Conservation (phyloP, 2,797 vertebrate genomes). For the Alcedo quadribrachys region DNA sequence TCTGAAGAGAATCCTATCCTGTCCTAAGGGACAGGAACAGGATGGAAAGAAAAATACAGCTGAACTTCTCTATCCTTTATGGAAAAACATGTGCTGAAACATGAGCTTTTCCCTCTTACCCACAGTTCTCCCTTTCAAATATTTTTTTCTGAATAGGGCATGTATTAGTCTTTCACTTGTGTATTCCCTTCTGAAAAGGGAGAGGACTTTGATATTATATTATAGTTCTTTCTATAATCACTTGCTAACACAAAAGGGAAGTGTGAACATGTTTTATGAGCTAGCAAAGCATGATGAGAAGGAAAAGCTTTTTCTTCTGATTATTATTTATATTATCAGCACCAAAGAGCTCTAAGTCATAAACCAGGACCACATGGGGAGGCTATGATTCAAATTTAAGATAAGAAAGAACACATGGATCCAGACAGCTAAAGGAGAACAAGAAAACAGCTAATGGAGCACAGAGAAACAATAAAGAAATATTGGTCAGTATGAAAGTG, state of each 20-base stretch:
- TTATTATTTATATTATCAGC: constrained; percentile 42
- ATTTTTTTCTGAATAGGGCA: background rate
- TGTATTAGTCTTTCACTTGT: background rate
- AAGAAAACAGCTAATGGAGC: constrained; percentile 9
- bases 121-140: background rate
- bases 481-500: constrained; percentile 23
- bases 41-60: background rate
- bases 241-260: constrained; percentile 39
- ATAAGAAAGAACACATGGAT: background rate
- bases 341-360: constrained; percentile 19
- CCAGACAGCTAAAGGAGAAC: background rate
- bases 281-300: constrained; percentile 27
- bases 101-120: background rate
- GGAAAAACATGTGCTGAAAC: background rate
- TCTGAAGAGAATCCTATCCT: background rate
- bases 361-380: constrained; percentile 23
- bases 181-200: constrained; percentile 9
- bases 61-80: background rate
- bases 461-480: constrained; percentile 21
- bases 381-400: constrained; percentile 23
- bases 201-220: background rate
- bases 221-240: constrained; percentile 32
- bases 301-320: constrained; percentile 37
- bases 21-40: background rate
- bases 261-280: constrained; percentile 32